Base-by-base conservation (phyloP, 2,113 vertebrate genomes). In the Cacatua alba region DNA sequence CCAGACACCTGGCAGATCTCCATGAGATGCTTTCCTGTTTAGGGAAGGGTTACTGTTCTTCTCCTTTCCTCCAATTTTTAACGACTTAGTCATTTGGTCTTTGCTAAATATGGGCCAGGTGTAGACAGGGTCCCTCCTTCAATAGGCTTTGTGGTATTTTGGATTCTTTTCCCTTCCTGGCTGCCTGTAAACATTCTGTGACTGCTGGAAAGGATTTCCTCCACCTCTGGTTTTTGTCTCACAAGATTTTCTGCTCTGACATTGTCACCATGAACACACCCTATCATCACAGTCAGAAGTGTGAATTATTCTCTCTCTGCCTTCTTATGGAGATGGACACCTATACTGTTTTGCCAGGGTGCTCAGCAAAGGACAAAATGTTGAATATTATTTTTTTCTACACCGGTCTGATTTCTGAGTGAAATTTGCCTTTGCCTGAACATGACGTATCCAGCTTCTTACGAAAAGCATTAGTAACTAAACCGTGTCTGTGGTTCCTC, bases 201-300 rank as follows among this genome's bases (percentile, higher is more conserved):
- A 76, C 37, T 82, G 31, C 16, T 86, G 53, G 19, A 84, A 90
- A 90, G 35, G 31, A 69, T 72, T 49, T 88, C 14, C 33, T 79
- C 14, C 57, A 84, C 16, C 39, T 84, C 60, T 79, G n/a, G 0
- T 65, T 90, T 86, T 69, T 35, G 11, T 44, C 26, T 87, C 17
- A 35, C 19, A 68, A 60, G 29, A 18, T 31, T 64, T 85, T 85
- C 43, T 79, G 29, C 43, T 60, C 39, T 70, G 62, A 90, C 3
- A 2, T 14, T 43, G 11, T 51, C 8, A 1, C 57, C 11, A 17
- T 25, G 35, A 84, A 15, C 39, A 86, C 7, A 62, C 0, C 2
- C 29, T 53, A 53, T 19, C 39, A 39, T 13, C 37, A 78, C 39
- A n/a, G 6, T 44, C 48, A 76, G 29, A 17, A 33, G 13, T 6